Conservation (phyloP, 2,888 invertebrate species). For the Hololepta plana region DNA sequence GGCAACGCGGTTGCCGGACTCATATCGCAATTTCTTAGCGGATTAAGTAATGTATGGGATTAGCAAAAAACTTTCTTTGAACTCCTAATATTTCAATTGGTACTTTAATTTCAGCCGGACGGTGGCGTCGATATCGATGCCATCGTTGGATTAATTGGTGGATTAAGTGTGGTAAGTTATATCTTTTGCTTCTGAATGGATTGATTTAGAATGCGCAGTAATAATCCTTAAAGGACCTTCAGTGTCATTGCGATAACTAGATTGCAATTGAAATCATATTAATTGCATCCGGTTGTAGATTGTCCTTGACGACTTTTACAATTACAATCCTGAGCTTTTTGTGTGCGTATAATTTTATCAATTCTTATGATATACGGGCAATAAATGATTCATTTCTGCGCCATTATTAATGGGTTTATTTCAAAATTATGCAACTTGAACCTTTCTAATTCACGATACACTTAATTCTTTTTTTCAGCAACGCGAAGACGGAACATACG, state of each 20-base stretch:
- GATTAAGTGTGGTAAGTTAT: conserved; percentile 22
- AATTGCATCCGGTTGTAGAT: too few relatives aligned
- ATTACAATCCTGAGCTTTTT: too few relatives aligned
- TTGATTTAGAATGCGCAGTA: conserved; percentile 3
- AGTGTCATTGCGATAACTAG: too few relatives aligned
- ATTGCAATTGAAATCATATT: too few relatives aligned
- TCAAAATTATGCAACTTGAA: too few relatives aligned
- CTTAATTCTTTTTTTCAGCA: conserved; percentile 17
- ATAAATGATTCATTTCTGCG: too few relatives aligned
- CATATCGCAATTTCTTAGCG: conserved; percentile 24
- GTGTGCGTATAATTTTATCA: not conserved
- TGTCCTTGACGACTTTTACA: too few relatives aligned
- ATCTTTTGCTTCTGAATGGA: too few relatives aligned
- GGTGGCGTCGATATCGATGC: conserved; percentile 26
- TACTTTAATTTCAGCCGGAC: conserved; percentile 19
- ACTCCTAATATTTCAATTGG: conserved; percentile 1
- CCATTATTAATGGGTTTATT: too few relatives aligned
- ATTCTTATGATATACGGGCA: conserved; percentile 2
- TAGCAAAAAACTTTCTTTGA: not conserved
- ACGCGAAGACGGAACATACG: conserved; percentile 24
- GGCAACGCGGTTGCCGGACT: conserved; percentile 23
- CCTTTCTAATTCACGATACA: not conserved
- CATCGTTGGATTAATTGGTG: conserved; percentile 23
- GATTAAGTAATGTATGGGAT: conserved; percentile 22
- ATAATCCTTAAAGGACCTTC: too few relatives aligned